Conservation (phyloP, 2,113 vertebrate species). For the Acinonyx jubatus region DNA sequence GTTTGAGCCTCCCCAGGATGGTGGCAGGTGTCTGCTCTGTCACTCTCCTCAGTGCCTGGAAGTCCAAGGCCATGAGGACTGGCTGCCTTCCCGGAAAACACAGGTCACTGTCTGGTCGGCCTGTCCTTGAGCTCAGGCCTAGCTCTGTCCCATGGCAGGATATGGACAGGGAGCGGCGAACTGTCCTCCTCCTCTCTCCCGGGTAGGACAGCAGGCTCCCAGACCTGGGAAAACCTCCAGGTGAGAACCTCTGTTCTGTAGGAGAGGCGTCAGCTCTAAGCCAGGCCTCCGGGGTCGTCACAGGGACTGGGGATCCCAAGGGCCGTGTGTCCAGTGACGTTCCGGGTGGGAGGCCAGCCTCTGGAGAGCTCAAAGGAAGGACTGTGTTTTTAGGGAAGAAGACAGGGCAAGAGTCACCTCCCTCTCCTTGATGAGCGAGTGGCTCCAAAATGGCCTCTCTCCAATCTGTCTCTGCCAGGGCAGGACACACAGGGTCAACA, state of each 20-base stretch:
- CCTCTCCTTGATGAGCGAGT: not conserved
- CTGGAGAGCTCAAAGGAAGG: slow-evolving; percentile 36
- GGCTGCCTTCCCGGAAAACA: slow-evolving; percentile 71
- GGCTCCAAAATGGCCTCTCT: not conserved
- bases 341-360: not conserved
- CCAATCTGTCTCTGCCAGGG: not conserved
- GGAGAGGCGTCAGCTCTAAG: not conserved
- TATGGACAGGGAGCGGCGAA: not conserved
- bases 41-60: slow-evolving; percentile 41
- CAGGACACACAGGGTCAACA: not conserved
- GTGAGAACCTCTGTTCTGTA: not conserved
- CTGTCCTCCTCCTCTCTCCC: not conserved
- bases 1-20: not conserved
- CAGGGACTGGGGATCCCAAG: not conserved
- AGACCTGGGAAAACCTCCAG: not conserved
- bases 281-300: not conserved
- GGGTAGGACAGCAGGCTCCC: not conserved
- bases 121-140: slow-evolving; percentile 46
- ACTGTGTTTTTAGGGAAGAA: slow-evolving; percentile 48
- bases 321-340: not conserved
- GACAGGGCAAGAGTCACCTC: not conserved
- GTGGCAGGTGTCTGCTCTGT: not conserved
- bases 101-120: slow-evolving; percentile 34
- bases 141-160: not conserved
- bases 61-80: slow-evolving; percentile 50